Evolutionary conservation across 2,888 invertebrate species (phyloP), one percentile per base, ranked within the genome.

Genomic region (Lissonota sp.): DNA sequence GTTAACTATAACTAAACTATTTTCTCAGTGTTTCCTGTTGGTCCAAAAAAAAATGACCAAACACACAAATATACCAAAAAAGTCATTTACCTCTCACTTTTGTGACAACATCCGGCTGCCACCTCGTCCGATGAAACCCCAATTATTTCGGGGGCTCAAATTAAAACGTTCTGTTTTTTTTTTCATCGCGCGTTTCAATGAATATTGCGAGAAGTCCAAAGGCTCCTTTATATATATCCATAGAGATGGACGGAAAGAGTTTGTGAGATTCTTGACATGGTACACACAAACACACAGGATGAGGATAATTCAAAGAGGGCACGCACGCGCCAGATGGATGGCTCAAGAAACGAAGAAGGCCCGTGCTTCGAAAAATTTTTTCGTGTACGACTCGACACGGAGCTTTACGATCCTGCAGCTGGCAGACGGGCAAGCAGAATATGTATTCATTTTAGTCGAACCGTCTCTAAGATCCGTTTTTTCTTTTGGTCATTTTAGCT

Each of bases 241-340:
- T 26, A 51, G 14, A 8, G n/a, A 71, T 58, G n/a, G 49, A 58
- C 26, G 53, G 26, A 37, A 70, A 58, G 69, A 72, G 60, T 73
- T 76, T 60, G 51, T 51, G 57, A 58, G 73, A 73, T 70, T 72
- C 62, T 80, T 70, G 64, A 83, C 76, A 42, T 64, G 70, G 39
- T 44, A 55, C 16, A 26, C 26, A 26, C 26, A 26, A 1, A 26
- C 26, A 26, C 26, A 57, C 69, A 83, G 86, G 86, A 87, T 86
- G 87, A 83, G 84, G 88, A 88, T 91, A 91, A 91, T 91, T 91
- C 87, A 86, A 86, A 87, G 88, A 90, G 91, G 90, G 91, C 92
- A 91, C 91, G 92, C 91, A 91, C 89, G 88, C 88, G 89, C 90
- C 92, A 92, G 91, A 91, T 91, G 92, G 91, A 88, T 87, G 37